Conservation (phyloP, 1,140 invertebrate species). For the Brachionus koreanus region DNA sequence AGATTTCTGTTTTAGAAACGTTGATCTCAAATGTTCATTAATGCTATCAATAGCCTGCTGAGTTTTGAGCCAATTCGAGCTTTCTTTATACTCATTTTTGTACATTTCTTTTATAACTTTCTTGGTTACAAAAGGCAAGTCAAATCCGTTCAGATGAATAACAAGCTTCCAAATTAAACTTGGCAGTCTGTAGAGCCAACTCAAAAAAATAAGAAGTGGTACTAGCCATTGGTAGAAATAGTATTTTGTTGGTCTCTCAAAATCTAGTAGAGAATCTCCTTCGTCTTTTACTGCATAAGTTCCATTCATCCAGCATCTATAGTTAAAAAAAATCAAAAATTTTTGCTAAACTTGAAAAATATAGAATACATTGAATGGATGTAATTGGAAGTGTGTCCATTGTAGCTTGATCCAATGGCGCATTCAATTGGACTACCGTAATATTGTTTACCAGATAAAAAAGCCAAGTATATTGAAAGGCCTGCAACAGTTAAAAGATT, state of each 20-base stretch:
- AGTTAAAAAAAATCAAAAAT: background rate
- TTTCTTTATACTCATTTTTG: constrained; percentile 4
- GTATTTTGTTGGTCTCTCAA: background rate
- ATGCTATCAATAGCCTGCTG: background rate
- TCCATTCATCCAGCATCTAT: constrained; percentile 40
- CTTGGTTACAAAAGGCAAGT: background rate
- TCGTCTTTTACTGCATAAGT: background rate
- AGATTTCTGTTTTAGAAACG: constrained; percentile 24
- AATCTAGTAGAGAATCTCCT: background rate
- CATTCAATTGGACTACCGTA: constrained; percentile 39
- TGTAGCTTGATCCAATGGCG: background rate
- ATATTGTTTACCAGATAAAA: constrained; percentile 29
- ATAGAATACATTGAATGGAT: constrained; percentile 31
- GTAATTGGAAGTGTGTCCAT: constrained; percentile 17
- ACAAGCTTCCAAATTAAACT: constrained; percentile 50
- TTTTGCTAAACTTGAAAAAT: background rate
- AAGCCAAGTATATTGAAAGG: background rate
- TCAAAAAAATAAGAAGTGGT: constrained; percentile 54
- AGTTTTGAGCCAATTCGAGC: constrained; percentile 15
- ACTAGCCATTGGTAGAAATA: constrained; percentile 57
- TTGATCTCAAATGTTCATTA: constrained; percentile 5
- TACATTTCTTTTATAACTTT: background rate
- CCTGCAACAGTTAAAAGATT: background rate
- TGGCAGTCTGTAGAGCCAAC: constrained; percentile 53
- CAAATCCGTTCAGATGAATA: constrained; percentile 23